Evolutionary conservation across 2,113 vertebrate species (phyloP), one percentile per base, ranked within the genome.

Genomic region (Seriola dumerili): DNA sequence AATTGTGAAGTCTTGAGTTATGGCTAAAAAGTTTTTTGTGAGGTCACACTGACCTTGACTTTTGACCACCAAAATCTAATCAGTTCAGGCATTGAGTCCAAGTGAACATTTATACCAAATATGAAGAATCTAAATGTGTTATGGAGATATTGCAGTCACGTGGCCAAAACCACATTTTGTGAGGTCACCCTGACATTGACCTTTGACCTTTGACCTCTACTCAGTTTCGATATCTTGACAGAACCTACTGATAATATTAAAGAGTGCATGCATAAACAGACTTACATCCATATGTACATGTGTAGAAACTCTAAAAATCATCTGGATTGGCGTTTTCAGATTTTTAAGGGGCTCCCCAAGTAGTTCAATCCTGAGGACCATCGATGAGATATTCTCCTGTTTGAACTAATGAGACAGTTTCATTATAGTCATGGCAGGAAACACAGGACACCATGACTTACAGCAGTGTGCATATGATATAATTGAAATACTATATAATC

Each of bases 291-390:
- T 10, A 0, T 58, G 0, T 36, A 0, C 19, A 7, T 59, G 3
- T 4, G 0, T 2, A 48, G 6, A 0, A 9, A 46, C 1, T 19
- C 8, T n/a, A 63, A 94, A 94, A 13, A 12, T 76, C 54, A 94
- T 93, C 32, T 32, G 48, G 21, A 95, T 67, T 32, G 54, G 55
- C 0, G 38, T 48, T 0, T 0, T 1, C 55, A 94, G 86, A 69
- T 88, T 0, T 0, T 5, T 8, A 32, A 90, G 66, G 3, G 0
- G 16, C 3, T n/a, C 1, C 0, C 9, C 36, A 12, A 50, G 36
- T 7, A 78, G 1, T 72, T 94, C 93, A 50, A 93, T 92, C 61
- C 85, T 87, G 25, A 94, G 65, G 46, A 92, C 79, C 75, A 79
- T 57, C 13, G 91, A 91, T 54, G 13, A 3, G 48, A 93, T 29